Evolutionary conservation across 2,797 vertebrate species (phyloP).

Genomic region (Tadarida brasiliensis): DNA sequence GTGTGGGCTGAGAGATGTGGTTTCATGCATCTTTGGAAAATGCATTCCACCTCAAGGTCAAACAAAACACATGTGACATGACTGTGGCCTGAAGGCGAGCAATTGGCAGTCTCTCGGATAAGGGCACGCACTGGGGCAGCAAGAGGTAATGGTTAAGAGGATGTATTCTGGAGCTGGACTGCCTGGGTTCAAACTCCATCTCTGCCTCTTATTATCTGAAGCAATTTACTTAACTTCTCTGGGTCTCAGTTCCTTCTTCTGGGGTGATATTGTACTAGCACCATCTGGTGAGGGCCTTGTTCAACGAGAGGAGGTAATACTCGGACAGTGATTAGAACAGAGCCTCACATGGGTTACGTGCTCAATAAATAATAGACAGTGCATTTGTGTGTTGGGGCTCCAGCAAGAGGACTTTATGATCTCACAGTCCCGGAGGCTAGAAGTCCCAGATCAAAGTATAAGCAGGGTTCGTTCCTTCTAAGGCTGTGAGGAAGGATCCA

Average conservation of each 20-base stretch:
- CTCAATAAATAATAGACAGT: neutral
- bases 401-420: neutral
- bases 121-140: neutral
- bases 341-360: neutral
- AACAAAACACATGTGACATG: neutral
- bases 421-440: neutral
- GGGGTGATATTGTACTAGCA: neutral
- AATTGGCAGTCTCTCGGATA: neutral
- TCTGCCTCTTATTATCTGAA: neutral
- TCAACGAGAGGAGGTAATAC: neutral
- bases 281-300: neutral
- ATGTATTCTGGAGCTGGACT: neutral
- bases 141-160: no score
- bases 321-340: neutral
- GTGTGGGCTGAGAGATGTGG: neutral
- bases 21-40: neutral
- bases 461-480: no score
- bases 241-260: constrained; percentile 20
- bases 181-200: neutral
- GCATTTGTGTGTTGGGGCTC: neutral
- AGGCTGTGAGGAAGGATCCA: no score
- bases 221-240: neutral
- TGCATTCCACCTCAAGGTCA: neutral
- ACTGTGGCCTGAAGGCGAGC: neutral
- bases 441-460: neutral